Conservation (phyloP, 2,888 invertebrate species). For the Synergus laeviventris region DNA sequence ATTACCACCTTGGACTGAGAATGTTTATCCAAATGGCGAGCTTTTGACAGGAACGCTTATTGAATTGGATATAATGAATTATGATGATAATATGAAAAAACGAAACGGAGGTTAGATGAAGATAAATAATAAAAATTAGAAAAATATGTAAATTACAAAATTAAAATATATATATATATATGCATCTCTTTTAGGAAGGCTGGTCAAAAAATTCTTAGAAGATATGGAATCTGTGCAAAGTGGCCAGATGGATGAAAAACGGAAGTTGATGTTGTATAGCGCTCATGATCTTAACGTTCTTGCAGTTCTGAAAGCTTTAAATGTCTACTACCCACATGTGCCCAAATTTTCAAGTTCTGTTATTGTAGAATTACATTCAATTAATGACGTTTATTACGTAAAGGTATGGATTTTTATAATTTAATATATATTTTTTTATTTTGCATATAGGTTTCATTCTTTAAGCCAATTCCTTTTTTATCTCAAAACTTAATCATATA, state of each 20-base stretch:
- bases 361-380: slow-evolving; percentile 62
- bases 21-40: slow-evolving; percentile 46
- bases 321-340: slow-evolving; percentile 65
- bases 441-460: background rate
- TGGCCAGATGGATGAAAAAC: slow-evolving; percentile 67
- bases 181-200: slow-evolving; percentile 48
- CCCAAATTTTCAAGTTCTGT: slow-evolving; percentile 65
- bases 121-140: background rate
- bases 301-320: slow-evolving; percentile 64
- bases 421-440: background rate
- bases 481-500: background rate
- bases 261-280: slow-evolving; percentile 67
- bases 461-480: slow-evolving; percentile 11
- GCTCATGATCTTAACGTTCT: slow-evolving; percentile 67
- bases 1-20: slow-evolving; percentile 45
- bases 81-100: slow-evolving; percentile 44
- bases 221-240: slow-evolving; percentile 57
- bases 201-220: slow-evolving; percentile 43
- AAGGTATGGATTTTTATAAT: slow-evolving; percentile 58
- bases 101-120: slow-evolving; percentile 49
- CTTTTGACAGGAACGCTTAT: slow-evolving; percentile 43
- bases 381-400: slow-evolving; percentile 58
- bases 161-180: background rate
- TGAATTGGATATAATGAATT: slow-evolving; percentile 43
- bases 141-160: background rate